Percentiles rank a stretch among this genome's conserved stretches.
Evolutionary conservation across 1,140 invertebrate genomes (phyloP).

Genomic region (Pristionchus pacificus): DNA sequence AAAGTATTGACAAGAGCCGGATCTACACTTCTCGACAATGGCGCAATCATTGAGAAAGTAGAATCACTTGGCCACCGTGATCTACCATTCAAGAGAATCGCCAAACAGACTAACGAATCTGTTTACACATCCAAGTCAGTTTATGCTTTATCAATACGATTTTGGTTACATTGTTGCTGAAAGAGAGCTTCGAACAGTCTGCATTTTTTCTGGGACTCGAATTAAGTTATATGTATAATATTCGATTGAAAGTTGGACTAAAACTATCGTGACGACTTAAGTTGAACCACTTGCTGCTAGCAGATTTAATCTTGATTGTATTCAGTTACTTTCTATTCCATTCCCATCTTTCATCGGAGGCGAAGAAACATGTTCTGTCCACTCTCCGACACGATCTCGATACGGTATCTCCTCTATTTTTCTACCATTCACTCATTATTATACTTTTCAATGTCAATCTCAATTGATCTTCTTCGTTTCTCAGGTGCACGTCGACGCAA

Average conservation of each 20-base stretch:
- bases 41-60: slow-evolving; percentile 48
- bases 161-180: slow-evolving; percentile 4
- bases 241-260: neutral
- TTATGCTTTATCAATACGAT: slow-evolving; percentile 11
- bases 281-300: neutral
- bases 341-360: slow-evolving; percentile 41
- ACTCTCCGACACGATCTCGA: slow-evolving; percentile 50
- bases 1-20: slow-evolving; percentile 45
- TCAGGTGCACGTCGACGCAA: slow-evolving; percentile 40
- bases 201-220: neutral
- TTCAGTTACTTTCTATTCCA: slow-evolving; percentile 51
- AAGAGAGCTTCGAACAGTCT: neutral
- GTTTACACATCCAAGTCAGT: slow-evolving; percentile 52
- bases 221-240: neutral
- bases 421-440: neutral
- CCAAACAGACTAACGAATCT: slow-evolving; percentile 45
- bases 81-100: slow-evolving; percentile 40
- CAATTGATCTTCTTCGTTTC: slow-evolving; percentile 19
- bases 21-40: slow-evolving; percentile 43
- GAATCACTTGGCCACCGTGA: slow-evolving; percentile 51
- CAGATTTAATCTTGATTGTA: neutral
- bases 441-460: slow-evolving; percentile 21
- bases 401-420: slow-evolving; percentile 31
- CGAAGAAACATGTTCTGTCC: slow-evolving; percentile 21
- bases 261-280: neutral